Evolutionary conservation across 2,113 vertebrate genomes (phyloP).

Genomic region (Eurypyga helias): DNA sequence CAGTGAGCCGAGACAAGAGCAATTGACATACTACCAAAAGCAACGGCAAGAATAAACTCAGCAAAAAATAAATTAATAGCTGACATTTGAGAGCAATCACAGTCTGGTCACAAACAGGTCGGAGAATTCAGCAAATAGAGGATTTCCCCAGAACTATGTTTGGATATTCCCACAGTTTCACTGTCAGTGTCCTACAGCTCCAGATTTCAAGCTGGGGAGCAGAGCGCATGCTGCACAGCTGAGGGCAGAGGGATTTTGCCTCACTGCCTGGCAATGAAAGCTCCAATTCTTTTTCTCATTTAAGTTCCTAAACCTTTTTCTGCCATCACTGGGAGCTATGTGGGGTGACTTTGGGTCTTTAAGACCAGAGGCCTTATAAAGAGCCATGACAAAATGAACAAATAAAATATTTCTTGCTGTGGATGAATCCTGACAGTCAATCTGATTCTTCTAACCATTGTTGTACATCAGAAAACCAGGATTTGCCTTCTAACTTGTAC

Average conservation of each 20-base stretch:
- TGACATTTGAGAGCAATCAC: not conserved
- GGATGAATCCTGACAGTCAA: not conserved
- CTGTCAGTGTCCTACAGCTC: not conserved
- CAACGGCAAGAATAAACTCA: not conserved
- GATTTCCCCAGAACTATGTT: not conserved
- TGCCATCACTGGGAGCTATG: not conserved
- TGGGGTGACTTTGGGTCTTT: not conserved
- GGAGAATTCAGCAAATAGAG: not conserved
- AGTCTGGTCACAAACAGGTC: not conserved
- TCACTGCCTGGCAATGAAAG: not conserved
- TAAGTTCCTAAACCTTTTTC: not conserved
- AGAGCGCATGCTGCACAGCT: not conserved
- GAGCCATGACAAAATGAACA: not conserved
- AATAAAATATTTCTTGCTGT: not conserved
- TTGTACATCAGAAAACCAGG: not conserved
- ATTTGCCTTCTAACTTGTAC: not conserved
- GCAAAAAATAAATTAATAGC: not conserved
- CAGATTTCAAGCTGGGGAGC: not conserved
- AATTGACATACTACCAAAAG: not conserved
- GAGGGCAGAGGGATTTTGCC: not conserved
- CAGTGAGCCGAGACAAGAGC: not conserved
- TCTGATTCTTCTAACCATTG: not conserved
- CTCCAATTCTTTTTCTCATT: not conserved
- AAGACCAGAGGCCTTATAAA: not conserved
- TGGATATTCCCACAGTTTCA: not conserved